Evolutionary conservation across 1,140 invertebrate genomes (phyloP).

Genomic region (Ericerus pela): DNA sequence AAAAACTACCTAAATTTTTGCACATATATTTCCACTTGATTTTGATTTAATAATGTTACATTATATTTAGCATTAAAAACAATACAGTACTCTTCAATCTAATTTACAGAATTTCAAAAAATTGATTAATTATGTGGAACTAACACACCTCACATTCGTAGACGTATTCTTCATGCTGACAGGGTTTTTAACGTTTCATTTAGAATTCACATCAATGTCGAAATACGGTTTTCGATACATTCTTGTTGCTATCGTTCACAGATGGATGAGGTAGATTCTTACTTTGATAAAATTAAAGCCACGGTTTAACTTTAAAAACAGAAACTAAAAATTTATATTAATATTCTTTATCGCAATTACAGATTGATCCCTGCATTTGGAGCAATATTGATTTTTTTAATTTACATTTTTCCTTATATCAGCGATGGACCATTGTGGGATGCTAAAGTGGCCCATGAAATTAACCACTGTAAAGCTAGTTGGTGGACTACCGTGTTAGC

Average conservation of each 20-base stretch:
- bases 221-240: neutral
- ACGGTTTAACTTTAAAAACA: neutral
- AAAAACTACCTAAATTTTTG: too few species aligned
- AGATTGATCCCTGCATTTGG: conserved; percentile 54
- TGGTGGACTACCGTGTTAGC: conserved; percentile 78
- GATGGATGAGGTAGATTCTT: neutral
- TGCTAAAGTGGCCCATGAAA: conserved; percentile 39
- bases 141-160: too few species aligned
- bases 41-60: too few species aligned
- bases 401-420: conserved; percentile 46
- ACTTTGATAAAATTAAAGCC: too few species aligned
- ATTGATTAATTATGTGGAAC: too few species aligned
- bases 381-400: conserved; percentile 49
- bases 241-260: neutral
- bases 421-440: conserved; percentile 52
- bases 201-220: neutral
- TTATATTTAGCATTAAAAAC: too few species aligned
- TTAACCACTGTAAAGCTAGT: conserved; percentile 45
- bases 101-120: too few species aligned
- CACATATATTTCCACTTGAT: too few species aligned
- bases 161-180: neutral
- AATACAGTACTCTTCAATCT: too few species aligned
- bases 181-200: neutral
- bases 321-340: neutral
- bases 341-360: neutral